Conservation (phyloP, 2,888 invertebrate genomes). For the Cylindroiulus punctatus region DNA sequence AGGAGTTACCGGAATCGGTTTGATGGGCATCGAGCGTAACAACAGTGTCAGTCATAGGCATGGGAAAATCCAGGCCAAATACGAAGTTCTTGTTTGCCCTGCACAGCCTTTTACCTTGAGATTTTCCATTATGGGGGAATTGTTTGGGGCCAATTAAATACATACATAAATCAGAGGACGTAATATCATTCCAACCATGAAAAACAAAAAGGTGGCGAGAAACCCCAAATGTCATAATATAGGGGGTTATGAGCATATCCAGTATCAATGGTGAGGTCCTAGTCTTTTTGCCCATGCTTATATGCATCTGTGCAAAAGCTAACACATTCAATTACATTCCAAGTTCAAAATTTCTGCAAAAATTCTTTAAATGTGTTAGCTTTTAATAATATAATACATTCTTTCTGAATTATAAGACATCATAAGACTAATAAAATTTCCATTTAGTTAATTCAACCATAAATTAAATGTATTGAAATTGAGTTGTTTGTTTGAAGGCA, state of each 20-base stretch:
- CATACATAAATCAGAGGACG: background rate
- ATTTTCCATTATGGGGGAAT: constrained; percentile 82
- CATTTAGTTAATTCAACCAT: too few relatives aligned
- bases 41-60: constrained; percentile 66
- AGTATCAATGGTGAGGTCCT: background rate
- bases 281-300: too few relatives aligned
- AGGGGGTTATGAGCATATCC: background rate
- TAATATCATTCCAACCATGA: constrained; percentile 14
- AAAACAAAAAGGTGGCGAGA: background rate
- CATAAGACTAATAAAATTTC: too few relatives aligned
- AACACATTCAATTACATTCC: too few relatives aligned
- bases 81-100: constrained; percentile 79
- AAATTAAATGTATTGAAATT: too few relatives aligned
- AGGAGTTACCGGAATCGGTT: constrained; percentile 75
- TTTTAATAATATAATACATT: too few relatives aligned
- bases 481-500: too few relatives aligned
- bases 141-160: constrained; percentile 68
- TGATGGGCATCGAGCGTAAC: constrained; percentile 73
- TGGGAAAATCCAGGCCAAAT: constrained; percentile 66
- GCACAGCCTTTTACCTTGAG: constrained; percentile 83
- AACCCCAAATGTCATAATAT: background rate
- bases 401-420: too few relatives aligned
- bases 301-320: too few relatives aligned
- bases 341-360: too few relatives aligned
- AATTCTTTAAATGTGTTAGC: too few relatives aligned